Evolutionary conservation across 1,140 invertebrate genomes (phyloP), one percentile per base, ranked within the genome.

Genomic region (Diachasma alloeum): DNA sequence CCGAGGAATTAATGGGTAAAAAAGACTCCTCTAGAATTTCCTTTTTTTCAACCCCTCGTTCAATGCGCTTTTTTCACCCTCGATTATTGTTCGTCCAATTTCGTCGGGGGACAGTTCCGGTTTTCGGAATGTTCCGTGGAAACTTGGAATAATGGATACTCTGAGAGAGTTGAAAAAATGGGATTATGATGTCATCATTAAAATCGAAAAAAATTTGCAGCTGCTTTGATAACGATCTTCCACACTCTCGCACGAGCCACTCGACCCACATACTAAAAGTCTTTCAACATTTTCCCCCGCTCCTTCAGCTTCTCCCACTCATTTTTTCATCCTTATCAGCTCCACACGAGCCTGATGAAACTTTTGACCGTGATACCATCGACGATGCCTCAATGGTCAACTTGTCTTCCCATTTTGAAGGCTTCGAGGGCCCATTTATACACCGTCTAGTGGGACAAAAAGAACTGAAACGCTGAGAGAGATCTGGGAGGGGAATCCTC

Each of bases 81-180:
- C 59, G 59, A 63, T 63, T 63, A 63, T 63, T 63, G 19, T 63
- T 63, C 59, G 11, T 53, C 59, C 22, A 63, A 63, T 63, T 63
- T 31, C 24, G 19, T 19, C 19, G 9, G 22, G 22, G 59, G 59
- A 24, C 59, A 63, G 11, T 63, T 63, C 24, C 59, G 59, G 19
- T 26, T 63, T 63, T 63, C 22, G 17, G 4, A 63, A 15, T 26
- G 19, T 26, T 22, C 15, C 48, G 15, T 15, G 5, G 8, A 17
- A 31, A 26, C 15, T 26, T 11, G 24, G 11, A 63, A 63, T 26
- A 63, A 63, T 63, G 11, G 24, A 63, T 24, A 4, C 4, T 11
- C 5, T 4, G 22, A 13, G 59, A 63, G 19, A 15, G 3, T 22
- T 3, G 59, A 26, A 63, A 13, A 26, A 63, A 26, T 63, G 59